Percentiles rank a stretch among this genome's conserved stretches.
These are phyloP conservation scores for Peromyscus maniculatus DNA, from an alignment of 2,113 vertebrate genomes.

Conservation along the genomic window DNA sequence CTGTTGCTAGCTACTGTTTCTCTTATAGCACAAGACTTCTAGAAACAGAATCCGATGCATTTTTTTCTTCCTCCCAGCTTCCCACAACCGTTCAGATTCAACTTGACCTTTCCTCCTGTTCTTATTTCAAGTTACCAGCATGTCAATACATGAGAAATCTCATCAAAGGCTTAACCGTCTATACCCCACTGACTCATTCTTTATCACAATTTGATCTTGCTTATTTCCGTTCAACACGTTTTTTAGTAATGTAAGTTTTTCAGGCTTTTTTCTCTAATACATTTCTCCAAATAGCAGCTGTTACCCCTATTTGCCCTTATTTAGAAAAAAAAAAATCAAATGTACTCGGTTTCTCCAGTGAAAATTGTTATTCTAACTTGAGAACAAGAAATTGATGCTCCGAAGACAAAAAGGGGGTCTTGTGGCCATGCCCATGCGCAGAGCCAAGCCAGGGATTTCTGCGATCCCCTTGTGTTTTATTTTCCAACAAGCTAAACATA, in stretches of 20 bases:
- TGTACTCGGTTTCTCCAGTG: neutral
- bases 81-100: conserved; percentile 22
- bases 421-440: neutral
- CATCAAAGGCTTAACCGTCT: conserved; percentile 28
- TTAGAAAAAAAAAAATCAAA: neutral
- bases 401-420: neutral
- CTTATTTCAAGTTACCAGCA: conserved; percentile 12
- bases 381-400: neutral
- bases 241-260: conserved; percentile 37
- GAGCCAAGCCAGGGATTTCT: neutral
- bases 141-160: conserved; percentile 41
- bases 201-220: conserved; percentile 53
- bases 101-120: conserved; percentile 22
- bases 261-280: conserved; percentile 22
- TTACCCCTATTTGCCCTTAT: conserved; percentile 6
- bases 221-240: conserved; percentile 16
- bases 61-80: conserved; percentile 14
- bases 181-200: neutral
- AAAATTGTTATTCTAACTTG: neutral
- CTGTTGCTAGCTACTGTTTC: neutral
- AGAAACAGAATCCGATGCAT: neutral
- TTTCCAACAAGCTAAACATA: neutral
- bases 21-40: conserved; percentile 3
- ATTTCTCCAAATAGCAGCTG: conserved; percentile 52
- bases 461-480: neutral